Percentiles rank a stretch among this genome's conserved stretches.
Conservation (phyloP, 1,140 invertebrate genomes). For the Dinothrombium tinctorium region DNA sequence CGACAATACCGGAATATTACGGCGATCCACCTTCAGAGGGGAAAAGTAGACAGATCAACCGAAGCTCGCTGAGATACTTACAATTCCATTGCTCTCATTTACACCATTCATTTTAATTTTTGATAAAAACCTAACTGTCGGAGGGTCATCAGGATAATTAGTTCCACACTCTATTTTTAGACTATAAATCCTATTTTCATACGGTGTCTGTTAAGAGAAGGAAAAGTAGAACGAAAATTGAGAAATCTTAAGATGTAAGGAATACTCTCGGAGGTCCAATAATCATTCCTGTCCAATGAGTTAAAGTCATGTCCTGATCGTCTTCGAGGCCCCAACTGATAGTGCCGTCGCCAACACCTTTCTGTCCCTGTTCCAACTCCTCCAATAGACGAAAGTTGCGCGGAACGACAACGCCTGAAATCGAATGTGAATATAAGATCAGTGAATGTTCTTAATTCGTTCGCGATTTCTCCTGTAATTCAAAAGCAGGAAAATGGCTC, state of each 20-base stretch:
- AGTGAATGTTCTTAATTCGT: too few species aligned
- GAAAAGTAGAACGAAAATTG: not conserved
- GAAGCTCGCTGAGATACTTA: slow-evolving; percentile 30
- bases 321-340: slow-evolving; percentile 97
- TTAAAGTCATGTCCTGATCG: slow-evolving; percentile 94
- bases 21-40: slow-evolving; percentile 56
- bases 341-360: slow-evolving; percentile 93
- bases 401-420: slow-evolving; percentile 70
- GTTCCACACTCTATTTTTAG: slow-evolving; percentile 91
- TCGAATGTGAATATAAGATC: too few species aligned
- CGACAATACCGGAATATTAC: slow-evolving; percentile 65
- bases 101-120: slow-evolving; percentile 97
- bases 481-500: too few species aligned
- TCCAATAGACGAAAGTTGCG: slow-evolving; percentile 92
- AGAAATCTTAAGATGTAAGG: not conserved
- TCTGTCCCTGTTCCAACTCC: slow-evolving; percentile 94
- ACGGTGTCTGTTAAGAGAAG: slow-evolving; percentile 55
- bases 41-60: slow-evolving; percentile 2
- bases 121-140: slow-evolving; percentile 79
- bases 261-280: slow-evolving; percentile 86
- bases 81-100: slow-evolving; percentile 76
- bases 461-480: too few species aligned
- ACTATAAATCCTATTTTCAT: slow-evolving; percentile 97
- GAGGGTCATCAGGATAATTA: slow-evolving; percentile 86
- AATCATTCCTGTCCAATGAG: slow-evolving; percentile 96